These are phyloP conservation scores for Dromiciops gliroides DNA, from an alignment of 2,113 vertebrate genomes.

Conservation along the genomic window DNA sequence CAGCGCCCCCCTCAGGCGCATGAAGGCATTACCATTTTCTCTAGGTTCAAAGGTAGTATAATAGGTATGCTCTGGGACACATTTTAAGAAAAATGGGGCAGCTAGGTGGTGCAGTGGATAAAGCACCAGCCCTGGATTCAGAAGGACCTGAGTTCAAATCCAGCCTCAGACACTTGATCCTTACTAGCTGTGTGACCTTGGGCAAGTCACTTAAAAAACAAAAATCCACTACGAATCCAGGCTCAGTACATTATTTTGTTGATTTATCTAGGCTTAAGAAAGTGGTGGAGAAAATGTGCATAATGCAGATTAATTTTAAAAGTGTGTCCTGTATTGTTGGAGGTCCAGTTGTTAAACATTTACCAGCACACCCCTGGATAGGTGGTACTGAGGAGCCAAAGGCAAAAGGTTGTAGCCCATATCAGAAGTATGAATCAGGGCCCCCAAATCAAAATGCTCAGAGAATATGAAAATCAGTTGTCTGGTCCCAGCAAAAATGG, in stretches of 20 bases:
- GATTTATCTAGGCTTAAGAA: not conserved
- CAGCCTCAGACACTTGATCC: too few relatives aligned
- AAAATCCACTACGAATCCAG: not conserved
- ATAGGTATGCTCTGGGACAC: too few relatives aligned
- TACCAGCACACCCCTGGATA: not conserved
- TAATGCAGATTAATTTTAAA: not conserved
- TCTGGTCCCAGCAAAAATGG: not conserved
- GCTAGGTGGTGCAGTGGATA: too few relatives aligned
- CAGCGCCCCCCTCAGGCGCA: too few relatives aligned
- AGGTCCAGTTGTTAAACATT: not conserved
- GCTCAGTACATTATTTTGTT: not conserved
- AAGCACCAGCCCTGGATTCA: too few relatives aligned
- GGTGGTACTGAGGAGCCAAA: not conserved
- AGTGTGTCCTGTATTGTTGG: not conserved
- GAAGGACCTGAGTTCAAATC: too few relatives aligned
- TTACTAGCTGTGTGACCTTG: too few relatives aligned
- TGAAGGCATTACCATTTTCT: too few relatives aligned
- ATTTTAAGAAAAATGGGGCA: too few relatives aligned
- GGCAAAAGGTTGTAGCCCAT: not conserved
- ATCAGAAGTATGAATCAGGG: not conserved
- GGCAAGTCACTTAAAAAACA: too few relatives aligned
- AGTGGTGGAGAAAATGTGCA: not conserved
- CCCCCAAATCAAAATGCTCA: not conserved
- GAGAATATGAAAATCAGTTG: not conserved
- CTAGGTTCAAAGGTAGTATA: too few relatives aligned